A percentile compares a stretch with the other conserved stretches of the same genome.
These are phyloP conservation scores for Nowickia ferox DNA, from an alignment of 2,888 invertebrate species.

Conservation along the genomic window DNA sequence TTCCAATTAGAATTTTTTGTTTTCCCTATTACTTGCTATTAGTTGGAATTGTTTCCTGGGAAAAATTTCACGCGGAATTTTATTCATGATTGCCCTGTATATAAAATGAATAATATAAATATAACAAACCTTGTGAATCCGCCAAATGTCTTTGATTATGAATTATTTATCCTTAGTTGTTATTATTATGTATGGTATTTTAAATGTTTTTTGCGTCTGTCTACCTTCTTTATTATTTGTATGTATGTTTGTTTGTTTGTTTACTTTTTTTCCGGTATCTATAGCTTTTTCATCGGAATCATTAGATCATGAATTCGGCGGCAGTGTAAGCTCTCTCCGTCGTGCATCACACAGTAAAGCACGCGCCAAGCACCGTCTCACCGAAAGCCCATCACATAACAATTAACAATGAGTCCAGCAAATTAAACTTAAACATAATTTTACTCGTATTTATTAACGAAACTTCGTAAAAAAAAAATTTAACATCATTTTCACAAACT, in stretches of 20 bases:
- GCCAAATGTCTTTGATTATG: background rate
- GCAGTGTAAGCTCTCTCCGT: conserved; percentile 83
- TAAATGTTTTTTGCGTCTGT: conserved; percentile 44
- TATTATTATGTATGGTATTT: conserved; percentile 8
- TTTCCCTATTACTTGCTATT: no score
- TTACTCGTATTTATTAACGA: conserved; percentile 38
- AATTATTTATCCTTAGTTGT: background rate
- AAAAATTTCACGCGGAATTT: no score
- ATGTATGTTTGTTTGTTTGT: conserved; percentile 46
- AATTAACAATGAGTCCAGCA: conserved; percentile 69
- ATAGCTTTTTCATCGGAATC: conserved; percentile 84
- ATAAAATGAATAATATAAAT: no score
- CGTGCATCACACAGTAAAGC: conserved; percentile 83
- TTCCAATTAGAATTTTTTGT: no score
- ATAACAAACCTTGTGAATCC: background rate
- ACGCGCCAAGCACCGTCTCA: conserved; percentile 83
- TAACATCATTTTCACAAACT: conserved; percentile 26
- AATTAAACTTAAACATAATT: conserved; percentile 53
- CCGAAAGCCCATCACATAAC: conserved; percentile 83
- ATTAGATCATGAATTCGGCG: conserved; percentile 83
- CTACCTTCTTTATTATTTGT: conserved; percentile 44
- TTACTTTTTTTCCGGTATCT: conserved; percentile 72
- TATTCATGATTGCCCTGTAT: no score
- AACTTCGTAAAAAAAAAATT: conserved; percentile 22
- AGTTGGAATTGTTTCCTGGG: no score